Percentiles rank a stretch among this genome's conserved stretches.
Conservation (phyloP, 2,888 invertebrate genomes). For the Oxystoma pomonae region DNA sequence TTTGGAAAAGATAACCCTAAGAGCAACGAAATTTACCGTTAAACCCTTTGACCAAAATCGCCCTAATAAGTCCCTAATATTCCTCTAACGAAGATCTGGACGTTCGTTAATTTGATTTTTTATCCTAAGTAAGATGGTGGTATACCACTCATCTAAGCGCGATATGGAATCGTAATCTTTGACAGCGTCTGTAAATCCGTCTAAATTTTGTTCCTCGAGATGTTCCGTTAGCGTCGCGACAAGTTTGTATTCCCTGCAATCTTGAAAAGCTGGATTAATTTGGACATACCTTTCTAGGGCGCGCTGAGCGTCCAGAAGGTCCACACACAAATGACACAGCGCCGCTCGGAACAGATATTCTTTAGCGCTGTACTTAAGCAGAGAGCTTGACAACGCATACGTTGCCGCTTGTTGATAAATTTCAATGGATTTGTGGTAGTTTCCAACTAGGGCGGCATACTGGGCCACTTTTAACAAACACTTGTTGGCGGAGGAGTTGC, state of each 20-base stretch:
- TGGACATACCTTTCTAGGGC: conserved; percentile 91
- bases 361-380: conserved; percentile 97
- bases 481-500: conserved; percentile 96
- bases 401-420: conserved; percentile 95
- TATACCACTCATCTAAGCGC: conserved; percentile 96
- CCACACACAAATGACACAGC: conserved; percentile 94
- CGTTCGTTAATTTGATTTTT: conserved; percentile 84
- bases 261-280: conserved; percentile 93
- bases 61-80: too few species aligned
- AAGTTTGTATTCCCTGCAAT: conserved; percentile 93
- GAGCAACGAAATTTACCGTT: too few species aligned
- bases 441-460: conserved; percentile 93
- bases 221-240: conserved; percentile 81
- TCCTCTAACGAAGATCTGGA: conserved; percentile 77
- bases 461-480: conserved; percentile 97
- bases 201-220: conserved; percentile 92
- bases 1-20: too few species aligned
- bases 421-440: conserved; percentile 94
- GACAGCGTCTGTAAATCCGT: conserved; percentile 92
- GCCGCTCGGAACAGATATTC: conserved; percentile 98
- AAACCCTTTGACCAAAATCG: too few species aligned
- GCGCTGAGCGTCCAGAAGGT: conserved; percentile 89
- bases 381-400: conserved; percentile 88
- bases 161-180: conserved; percentile 96
- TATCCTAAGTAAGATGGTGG: conserved; percentile 88